These are phyloP conservation scores for Pipa parva DNA, from an alignment of 2,113 vertebrate genomes.

Conservation along the genomic window DNA sequence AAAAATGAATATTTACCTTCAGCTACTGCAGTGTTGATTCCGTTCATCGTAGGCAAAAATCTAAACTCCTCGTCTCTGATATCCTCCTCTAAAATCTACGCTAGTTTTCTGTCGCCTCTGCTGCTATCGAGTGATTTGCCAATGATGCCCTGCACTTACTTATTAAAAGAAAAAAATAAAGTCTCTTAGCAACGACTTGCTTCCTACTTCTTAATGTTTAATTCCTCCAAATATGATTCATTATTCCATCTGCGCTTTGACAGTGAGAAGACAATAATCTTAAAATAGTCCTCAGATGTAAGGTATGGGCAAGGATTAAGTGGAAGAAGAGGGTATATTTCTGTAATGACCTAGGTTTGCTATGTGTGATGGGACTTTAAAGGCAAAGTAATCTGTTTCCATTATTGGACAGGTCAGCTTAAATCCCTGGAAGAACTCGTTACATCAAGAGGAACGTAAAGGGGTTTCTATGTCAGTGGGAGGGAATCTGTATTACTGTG, in stretches of 20 bases:
- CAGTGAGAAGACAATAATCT: constrained; percentile 56
- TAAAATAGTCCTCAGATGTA: constrained; percentile 52
- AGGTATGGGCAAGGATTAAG: constrained; percentile 33
- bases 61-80: constrained; percentile 37
- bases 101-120: constrained; percentile 43
- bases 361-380: too few relatives aligned
- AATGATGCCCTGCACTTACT: constrained; percentile 51
- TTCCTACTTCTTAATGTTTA: constrained; percentile 55
- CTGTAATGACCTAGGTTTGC: too few relatives aligned
- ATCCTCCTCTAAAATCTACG: constrained; percentile 48
- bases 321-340: too few relatives aligned
- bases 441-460: too few relatives aligned
- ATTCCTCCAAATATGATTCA: constrained; percentile 61
- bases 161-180: constrained; percentile 46
- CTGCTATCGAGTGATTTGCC: constrained; percentile 46
- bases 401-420: too few relatives aligned
- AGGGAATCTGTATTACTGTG: too few relatives aligned
- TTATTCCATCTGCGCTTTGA: constrained; percentile 63
- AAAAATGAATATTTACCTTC: constrained; percentile 47
- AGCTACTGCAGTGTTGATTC: constrained; percentile 27
- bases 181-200: constrained; percentile 64
- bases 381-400: too few relatives aligned
- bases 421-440: too few relatives aligned
- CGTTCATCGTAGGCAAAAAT: constrained; percentile 11
- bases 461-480: too few relatives aligned